phyloP scores from a whole-genome alignment of 2,113 vertebrate genomes.

The Beaufortia kweichowensis region DNA sequence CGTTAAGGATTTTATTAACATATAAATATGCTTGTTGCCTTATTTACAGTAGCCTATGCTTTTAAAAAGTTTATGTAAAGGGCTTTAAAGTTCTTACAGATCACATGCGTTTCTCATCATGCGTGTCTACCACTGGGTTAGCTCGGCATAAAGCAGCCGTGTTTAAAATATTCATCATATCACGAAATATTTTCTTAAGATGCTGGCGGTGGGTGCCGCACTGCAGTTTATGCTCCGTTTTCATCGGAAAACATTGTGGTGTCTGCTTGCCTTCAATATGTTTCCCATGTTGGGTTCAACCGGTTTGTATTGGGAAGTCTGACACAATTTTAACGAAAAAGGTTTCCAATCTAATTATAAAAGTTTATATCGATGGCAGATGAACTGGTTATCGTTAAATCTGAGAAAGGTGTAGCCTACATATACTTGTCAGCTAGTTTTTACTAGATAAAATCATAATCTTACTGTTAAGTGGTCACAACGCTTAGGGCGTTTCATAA shows the following conservation, averaged over 20 bases:
- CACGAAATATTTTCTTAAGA: constrained; percentile 61
- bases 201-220: constrained; percentile 74
- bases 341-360: constrained; percentile 7
- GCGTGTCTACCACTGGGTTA: not conserved
- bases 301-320: constrained; percentile 9
- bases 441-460: constrained; percentile 4
- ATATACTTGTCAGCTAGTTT: constrained; percentile 9
- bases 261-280: constrained; percentile 53
- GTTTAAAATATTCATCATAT: constrained; percentile 62
- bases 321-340: not conserved
- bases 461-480: not conserved
- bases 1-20: not conserved
- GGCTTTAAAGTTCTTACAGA: constrained; percentile 11
- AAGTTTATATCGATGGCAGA: not conserved
- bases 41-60: too few relatives aligned
- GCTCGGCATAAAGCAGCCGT: constrained; percentile 47
- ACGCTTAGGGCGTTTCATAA: too few relatives aligned
- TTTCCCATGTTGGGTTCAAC: constrained; percentile 13
- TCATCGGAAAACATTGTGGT: constrained; percentile 56
- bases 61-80: constrained; percentile 32
- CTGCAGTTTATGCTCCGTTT: constrained; percentile 73
- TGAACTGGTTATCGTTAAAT: not conserved
- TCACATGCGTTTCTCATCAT: constrained; percentile 3
- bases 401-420: constrained; percentile 1
- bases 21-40: too few relatives aligned